A percentile compares a stretch with the other conserved stretches of the same genome.
These are phyloP conservation scores for Orthosia gothica DNA, from an alignment of 2,888 invertebrate species.

Conservation along the genomic window DNA sequence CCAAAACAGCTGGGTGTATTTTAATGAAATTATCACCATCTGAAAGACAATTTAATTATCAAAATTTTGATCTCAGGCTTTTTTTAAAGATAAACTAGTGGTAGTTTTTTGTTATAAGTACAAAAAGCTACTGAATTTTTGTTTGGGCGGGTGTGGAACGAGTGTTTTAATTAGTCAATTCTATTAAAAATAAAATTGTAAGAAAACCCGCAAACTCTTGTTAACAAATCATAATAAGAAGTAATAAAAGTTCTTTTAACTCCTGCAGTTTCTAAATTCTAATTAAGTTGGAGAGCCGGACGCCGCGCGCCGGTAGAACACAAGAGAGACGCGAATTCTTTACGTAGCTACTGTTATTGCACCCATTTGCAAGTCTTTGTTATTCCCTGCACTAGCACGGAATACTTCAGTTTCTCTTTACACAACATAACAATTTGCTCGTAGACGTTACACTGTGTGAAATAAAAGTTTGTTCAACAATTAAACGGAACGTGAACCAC, in stretches of 20 bases:
- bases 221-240: slow-evolving; percentile 1
- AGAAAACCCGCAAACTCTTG: no score
- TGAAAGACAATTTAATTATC: no score
- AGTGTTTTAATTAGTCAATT: no score
- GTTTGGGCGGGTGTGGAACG: no score
- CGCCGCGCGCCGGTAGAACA: background rate
- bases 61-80: no score
- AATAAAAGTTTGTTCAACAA: slow-evolving; percentile 17
- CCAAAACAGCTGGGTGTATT: no score
- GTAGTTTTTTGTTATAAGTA: no score
- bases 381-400: slow-evolving; percentile 66
- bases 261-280: slow-evolving; percentile 39
- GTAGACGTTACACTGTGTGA: slow-evolving; percentile 13
- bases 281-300: slow-evolving; percentile 40
- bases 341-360: slow-evolving; percentile 62
- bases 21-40: no score
- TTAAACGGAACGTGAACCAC: slow-evolving; percentile 6
- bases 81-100: no score
- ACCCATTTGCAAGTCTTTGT: slow-evolving; percentile 73
- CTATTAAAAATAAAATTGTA: no score
- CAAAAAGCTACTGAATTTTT: no score
- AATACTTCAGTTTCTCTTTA: slow-evolving; percentile 41
- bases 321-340: slow-evolving; percentile 61
- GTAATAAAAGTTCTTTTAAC: slow-evolving; percentile 14
- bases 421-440: slow-evolving; percentile 41